Percentiles rank a stretch among this genome's conserved stretches.
Conservation (phyloP, 2,888 invertebrate genomes). For the Eristalis arbustorum region DNA sequence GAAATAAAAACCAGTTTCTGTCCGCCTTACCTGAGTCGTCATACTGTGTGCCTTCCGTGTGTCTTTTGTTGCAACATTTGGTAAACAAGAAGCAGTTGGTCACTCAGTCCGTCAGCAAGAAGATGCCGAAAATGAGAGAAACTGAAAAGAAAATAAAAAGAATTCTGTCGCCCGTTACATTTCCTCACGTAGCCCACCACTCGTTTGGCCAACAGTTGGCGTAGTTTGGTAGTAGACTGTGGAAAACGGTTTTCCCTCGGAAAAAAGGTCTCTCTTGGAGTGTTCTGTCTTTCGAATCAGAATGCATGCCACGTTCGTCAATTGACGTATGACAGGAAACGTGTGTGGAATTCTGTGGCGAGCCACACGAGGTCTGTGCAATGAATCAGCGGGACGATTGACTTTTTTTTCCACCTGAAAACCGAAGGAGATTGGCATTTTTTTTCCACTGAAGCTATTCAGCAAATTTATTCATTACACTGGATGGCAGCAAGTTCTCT, state of each 20-base stretch:
- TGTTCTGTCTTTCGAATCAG: conserved; percentile 21
- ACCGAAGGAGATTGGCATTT: neutral
- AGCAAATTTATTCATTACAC: neutral
- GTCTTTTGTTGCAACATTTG: conserved; percentile 54
- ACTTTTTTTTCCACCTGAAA: neutral
- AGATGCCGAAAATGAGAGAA: neutral
- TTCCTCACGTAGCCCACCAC: conserved; percentile 11
- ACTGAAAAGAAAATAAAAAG: neutral
- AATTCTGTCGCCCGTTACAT: conserved; percentile 24
- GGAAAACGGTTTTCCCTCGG: neutral
- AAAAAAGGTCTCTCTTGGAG: no score
- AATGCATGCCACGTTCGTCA: conserved; percentile 48
- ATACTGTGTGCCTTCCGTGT: conserved; percentile 8
- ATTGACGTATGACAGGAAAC: conserved; percentile 64
- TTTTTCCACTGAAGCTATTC: neutral
- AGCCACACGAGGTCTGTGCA: neutral
- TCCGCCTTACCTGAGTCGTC: conserved; percentile 1
- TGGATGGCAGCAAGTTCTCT: neutral
- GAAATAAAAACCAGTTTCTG: conserved; percentile 47
- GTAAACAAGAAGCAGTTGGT: conserved; percentile 42
- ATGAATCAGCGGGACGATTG: neutral
- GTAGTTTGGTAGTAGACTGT: conserved; percentile 24
- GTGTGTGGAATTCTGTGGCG: conserved; percentile 48
- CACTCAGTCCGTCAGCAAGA: neutral
- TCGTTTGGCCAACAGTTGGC: neutral